A percentile compares a stretch with the other conserved stretches of the same genome.
phyloP scores from a whole-genome alignment of 1,140 invertebrate genomes.

The Sesamia nonagrioides region DNA sequence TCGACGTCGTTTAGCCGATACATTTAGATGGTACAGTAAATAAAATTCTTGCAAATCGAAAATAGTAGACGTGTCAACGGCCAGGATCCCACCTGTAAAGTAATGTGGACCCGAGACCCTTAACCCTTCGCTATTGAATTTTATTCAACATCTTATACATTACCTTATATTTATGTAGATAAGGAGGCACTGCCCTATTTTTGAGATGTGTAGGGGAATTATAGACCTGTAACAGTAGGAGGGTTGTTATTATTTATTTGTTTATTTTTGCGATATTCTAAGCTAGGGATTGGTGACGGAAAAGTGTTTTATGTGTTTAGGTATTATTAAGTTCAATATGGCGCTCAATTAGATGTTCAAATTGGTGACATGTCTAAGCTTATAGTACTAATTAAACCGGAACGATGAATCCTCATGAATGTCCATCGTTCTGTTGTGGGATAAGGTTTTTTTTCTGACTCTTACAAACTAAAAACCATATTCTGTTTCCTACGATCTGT shows the following conservation, averaged over 20 bases:
- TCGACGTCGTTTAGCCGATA: not conserved
- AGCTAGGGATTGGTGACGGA: not conserved
- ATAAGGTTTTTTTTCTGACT: too few relatives aligned
- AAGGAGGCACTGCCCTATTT: slow-evolving; percentile 4
- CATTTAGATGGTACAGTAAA: not conserved
- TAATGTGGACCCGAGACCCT: slow-evolving; percentile 12
- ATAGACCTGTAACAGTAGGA: not conserved
- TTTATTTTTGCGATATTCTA: slow-evolving; percentile 27
- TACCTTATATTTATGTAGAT: too few relatives aligned
- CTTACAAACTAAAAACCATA: too few relatives aligned
- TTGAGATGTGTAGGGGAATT: slow-evolving; percentile 17
- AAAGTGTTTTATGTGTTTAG: slow-evolving; percentile 1
- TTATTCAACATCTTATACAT: slow-evolving; percentile 35
- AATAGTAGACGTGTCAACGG: not conserved
- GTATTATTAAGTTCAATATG: not conserved
- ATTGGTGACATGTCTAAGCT: too few relatives aligned
- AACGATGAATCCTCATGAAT: too few relatives aligned
- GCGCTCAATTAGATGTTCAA: not conserved
- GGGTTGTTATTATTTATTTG: slow-evolving; percentile 32
- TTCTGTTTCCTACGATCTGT: too few relatives aligned
- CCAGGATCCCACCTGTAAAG: slow-evolving; percentile 9
- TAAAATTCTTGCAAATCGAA: not conserved
- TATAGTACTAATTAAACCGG: too few relatives aligned
- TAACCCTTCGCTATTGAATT: slow-evolving; percentile 35
- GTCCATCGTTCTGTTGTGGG: too few relatives aligned